Evolutionary conservation across 2,113 vertebrate genomes (phyloP), one percentile per base, ranked within the genome.

Genomic region (Centropus bengalensis): DNA sequence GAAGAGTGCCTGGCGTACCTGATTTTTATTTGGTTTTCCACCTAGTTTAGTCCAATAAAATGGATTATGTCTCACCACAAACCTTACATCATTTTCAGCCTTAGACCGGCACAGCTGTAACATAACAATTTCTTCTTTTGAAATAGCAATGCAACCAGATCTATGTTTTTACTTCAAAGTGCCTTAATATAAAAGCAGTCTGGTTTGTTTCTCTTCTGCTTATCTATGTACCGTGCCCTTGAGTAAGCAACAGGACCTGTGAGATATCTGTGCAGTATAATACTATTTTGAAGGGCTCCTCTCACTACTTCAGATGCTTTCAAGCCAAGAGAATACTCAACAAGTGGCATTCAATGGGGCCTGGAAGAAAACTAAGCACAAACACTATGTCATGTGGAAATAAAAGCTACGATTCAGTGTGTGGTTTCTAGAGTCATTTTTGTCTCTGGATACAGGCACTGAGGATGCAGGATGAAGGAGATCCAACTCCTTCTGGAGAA

Each of bases 331-430:
- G 22, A 82, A 62, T 9, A 3, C 20, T 64, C 20, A 30, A 6
- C 33, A 74, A 0, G 2, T 6, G 17, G 17, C 14, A 52, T 58
- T 1, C 0, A 5, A 18, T 9, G 12, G 4, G 12, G 8, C 13
- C n/a, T 6, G 2, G 40, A 45, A 20, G 49, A 89, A 73, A 60
- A 23, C 16, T 49, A 33, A 40, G 21, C 24, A 64, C 27, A 49
- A 69, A 14, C 8, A 36, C 28, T 68, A 1, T 7, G 16, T 36
- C 33, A 42, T 12, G 5, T 55, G 51, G 22, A 63, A 79, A 66
- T 54, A 79, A 78, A 73, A 51, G 27, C 21, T 60, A n/a, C 5
- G 10, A 60, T 60, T 64, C 26, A 26, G 19, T 26, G 18, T 12
- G 9, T 74, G 16, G 10, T 74, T 69, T 89, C 23, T 44, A 21